Conservation (phyloP, 2,888 invertebrate genomes). For the Tromatobia lineatoria region DNA sequence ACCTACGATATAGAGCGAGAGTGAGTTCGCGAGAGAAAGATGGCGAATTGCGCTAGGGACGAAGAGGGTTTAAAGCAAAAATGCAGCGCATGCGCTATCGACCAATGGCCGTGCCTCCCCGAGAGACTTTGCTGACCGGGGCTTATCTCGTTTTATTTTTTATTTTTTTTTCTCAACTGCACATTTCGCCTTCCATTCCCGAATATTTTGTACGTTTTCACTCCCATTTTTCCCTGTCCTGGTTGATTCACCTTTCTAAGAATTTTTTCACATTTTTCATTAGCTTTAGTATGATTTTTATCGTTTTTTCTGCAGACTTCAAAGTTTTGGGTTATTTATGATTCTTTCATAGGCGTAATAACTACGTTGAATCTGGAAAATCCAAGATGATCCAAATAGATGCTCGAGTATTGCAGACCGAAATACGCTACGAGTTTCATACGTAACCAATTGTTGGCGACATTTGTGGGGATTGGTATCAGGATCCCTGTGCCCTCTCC, state of each 20-base stretch:
- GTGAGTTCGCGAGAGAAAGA: conserved; percentile 54
- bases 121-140: conserved; percentile 66
- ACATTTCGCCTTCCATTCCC: conserved; percentile 56
- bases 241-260: conserved; percentile 12
- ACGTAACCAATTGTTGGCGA: background rate
- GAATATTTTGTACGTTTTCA: conserved; percentile 42
- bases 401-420: no score
- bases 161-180: conserved; percentile 45
- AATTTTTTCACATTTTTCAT: conserved; percentile 13
- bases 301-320: background rate
- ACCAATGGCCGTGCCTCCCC: conserved; percentile 48
- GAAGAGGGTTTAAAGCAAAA: conserved; percentile 62
- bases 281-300: background rate
- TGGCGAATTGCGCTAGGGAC: conserved; percentile 41
- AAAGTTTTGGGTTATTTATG: background rate
- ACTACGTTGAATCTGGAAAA: background rate
- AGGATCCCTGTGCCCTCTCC: no score
- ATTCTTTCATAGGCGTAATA: background rate
- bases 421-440: no score
- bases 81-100: conserved; percentile 61
- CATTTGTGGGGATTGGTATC: background rate
- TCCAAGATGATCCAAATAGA: background rate
- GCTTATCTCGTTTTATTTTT: conserved; percentile 61
- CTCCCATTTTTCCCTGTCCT: conserved; percentile 8
- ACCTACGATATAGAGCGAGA: conserved; percentile 69